phyloP scores from a whole-genome alignment of 2,797 vertebrate species.

The Carcharodon carcharias region DNA sequence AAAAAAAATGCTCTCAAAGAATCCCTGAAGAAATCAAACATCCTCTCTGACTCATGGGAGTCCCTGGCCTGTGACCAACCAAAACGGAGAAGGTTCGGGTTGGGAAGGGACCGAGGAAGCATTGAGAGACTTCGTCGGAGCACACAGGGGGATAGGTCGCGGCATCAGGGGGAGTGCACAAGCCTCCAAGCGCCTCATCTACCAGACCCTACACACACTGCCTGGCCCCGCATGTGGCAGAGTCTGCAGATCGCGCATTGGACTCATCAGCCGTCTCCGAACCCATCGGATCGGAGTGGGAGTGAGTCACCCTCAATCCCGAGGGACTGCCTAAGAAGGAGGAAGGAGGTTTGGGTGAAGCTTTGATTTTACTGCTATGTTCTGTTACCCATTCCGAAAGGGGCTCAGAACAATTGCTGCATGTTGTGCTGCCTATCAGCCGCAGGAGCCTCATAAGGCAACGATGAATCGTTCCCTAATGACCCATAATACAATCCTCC shows the following conservation, averaged over 20 bases:
- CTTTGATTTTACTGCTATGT: not conserved
- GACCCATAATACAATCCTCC: not conserved
- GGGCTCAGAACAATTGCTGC: no score
- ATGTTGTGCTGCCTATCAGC: not conserved
- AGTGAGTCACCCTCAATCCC: no score
- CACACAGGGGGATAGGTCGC: no score
- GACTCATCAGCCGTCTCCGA: no score
- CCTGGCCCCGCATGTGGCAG: no score
- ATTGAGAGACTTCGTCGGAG: no score
- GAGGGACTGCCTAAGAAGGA: no score
- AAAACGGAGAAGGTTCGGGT: not conserved
- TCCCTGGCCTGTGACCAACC: no score
- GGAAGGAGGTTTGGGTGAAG: not conserved
- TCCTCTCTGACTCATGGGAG: not conserved
- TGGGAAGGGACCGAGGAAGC: not conserved
- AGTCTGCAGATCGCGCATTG: no score
- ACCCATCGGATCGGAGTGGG: no score
- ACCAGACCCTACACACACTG: accelerated
- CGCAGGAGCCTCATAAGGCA: not conserved
- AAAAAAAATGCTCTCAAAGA: not conserved
- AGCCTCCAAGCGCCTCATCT: no score
- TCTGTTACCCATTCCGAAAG: not conserved
- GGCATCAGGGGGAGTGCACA: no score
- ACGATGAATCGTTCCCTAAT: not conserved
- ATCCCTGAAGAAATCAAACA: not conserved